Evolutionary conservation across 2,888 invertebrate genomes (phyloP).

Genomic region (Dyspetes luteomarginatus): DNA sequence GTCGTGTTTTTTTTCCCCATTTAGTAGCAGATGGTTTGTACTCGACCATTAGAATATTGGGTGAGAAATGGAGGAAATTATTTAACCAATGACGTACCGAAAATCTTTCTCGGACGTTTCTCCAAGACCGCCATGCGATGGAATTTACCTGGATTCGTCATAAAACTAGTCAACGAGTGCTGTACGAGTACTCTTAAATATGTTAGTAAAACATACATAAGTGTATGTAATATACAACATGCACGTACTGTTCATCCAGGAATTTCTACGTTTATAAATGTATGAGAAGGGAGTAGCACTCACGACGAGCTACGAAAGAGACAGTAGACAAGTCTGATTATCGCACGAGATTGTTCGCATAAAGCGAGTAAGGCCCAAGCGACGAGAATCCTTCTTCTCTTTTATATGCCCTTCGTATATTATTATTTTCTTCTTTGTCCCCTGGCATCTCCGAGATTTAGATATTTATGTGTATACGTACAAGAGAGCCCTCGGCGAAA

Average conservation of each 20-base stretch:
- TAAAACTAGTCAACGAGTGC: conserved; percentile 76
- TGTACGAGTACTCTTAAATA: conserved; percentile 64
- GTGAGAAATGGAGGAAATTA: no score
- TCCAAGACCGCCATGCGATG: conserved; percentile 77
- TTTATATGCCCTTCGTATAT: conserved; percentile 45
- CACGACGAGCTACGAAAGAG: conserved; percentile 64
- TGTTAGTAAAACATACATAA: conserved; percentile 1
- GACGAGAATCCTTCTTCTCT: conserved; percentile 37
- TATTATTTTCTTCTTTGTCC: conserved; percentile 56
- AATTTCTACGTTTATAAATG: conserved; percentile 6
- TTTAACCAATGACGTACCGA: conserved; percentile 77
- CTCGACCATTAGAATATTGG: no score
- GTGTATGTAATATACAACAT: conserved; percentile 14
- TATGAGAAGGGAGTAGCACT: conserved; percentile 32
- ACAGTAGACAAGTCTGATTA: conserved; percentile 82
- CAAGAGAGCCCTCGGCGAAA: conserved; percentile 54
- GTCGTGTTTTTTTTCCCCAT: no score
- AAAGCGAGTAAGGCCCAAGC: conserved; percentile 70
- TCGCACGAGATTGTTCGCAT: conserved; percentile 80
- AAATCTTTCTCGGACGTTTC: conserved; percentile 76
- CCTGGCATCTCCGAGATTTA: conserved; percentile 62
- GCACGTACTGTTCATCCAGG: conserved; percentile 23
- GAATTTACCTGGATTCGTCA: conserved; percentile 81
- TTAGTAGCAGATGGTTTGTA: no score
- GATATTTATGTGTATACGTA: conserved; percentile 60